Percentiles rank a stretch among this genome's conserved stretches.
Conservation (phyloP, 2,113 vertebrate genomes). For the Rattus rattus region DNA sequence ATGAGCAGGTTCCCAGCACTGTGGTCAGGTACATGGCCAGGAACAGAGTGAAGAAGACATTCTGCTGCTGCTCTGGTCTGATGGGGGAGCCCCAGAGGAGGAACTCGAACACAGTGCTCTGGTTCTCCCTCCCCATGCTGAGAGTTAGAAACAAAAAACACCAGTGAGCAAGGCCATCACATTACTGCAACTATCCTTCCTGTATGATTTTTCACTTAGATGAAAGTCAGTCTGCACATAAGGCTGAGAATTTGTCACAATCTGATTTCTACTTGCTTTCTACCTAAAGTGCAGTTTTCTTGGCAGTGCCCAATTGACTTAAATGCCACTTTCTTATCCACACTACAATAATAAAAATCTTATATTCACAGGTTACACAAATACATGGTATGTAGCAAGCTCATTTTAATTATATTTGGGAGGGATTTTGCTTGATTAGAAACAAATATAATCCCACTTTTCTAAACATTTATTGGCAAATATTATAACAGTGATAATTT, state of each 20-base stretch:
- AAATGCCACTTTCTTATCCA: background rate
- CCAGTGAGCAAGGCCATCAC: background rate
- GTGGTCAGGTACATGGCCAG: background rate
- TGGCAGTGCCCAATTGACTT: background rate
- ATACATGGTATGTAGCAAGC: background rate
- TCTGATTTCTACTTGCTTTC: background rate
- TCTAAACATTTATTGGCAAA: background rate
- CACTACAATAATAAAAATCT: background rate
- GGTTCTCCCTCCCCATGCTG: conserved; percentile 28
- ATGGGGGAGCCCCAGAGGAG: conserved; percentile 66
- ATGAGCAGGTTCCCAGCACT: background rate
- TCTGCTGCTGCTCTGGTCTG: background rate
- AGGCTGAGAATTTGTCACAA: background rate
- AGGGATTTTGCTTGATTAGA: background rate
- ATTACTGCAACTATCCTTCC: background rate
- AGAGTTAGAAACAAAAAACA: background rate
- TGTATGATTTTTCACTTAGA: background rate
- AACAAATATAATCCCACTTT: background rate
- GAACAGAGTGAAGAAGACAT: background rate
- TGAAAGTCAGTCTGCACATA: background rate
- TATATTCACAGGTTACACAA: background rate
- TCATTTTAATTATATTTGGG: background rate
- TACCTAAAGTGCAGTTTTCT: background rate
- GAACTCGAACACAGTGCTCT: background rate
- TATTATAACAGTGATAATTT: background rate